Base-by-base conservation (phyloP, 2,797 vertebrate species). In the Rhinichthys osculus region DNA sequence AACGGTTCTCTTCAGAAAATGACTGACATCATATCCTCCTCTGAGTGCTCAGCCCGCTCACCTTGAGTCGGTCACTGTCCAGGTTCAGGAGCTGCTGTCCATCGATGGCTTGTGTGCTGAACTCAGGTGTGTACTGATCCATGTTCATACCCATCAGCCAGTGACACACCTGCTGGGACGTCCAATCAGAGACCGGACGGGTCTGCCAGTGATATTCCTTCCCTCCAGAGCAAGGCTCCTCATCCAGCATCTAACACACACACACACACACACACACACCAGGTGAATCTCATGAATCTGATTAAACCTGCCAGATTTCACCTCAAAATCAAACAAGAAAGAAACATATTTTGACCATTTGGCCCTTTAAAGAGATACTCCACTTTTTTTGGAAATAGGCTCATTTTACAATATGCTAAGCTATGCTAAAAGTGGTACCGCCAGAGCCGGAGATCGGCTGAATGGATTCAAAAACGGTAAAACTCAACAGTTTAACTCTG, bases 141-240 rank as follows among this genome's bases (percentile, higher is more conserved):
- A 97, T 95, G 86, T 97, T 97, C 95, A 97, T 96, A 88, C 97
- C 97, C 94, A 96, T 97, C 90, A 97, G 84, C 96, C 96, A 97
- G 90, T 97, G 96, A 90, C 96, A 97, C 72, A 98, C 96, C 93
- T 98, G 96, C 88, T 97, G 96, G 86, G 94, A 95, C 89, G 95
- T 98, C 97, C 97, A 97, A 74, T 98, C 95, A 80, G 94, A 94
- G 86, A 97, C 93, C 5, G 96, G 95, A 82, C 97, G 94, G 89
- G 93, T 97, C 89, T 97, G 97, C 97, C 98, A 97, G 47, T 97
- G 97, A 90, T 97, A 96, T 80, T 97, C 96, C 92, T 97, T 97
- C 64, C 96, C 96, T 67, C 92, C 91, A 83, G 93, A 86, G 59
- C 92, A 84, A 7, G 93, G 93, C 62, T 98, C 96, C 76, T 97